Percentiles rank a stretch among this genome's conserved stretches.
Conservation (phyloP, 1,140 invertebrate species). For the Halesus radiatus region DNA sequence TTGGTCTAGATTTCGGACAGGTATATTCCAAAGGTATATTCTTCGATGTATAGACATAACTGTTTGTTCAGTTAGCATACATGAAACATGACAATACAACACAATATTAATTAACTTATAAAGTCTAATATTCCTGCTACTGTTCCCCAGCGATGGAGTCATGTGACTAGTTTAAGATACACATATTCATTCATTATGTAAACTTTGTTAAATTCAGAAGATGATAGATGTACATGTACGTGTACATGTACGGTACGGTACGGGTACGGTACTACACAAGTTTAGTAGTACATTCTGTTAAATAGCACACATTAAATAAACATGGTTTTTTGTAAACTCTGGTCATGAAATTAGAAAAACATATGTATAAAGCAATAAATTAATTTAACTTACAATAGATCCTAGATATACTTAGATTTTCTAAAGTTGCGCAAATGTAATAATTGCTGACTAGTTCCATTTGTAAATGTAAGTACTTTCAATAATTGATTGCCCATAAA, state of each 20-base stretch:
- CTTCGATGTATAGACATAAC: slow-evolving; percentile 56
- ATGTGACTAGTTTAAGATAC: slow-evolving; percentile 64
- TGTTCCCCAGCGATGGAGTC: slow-evolving; percentile 51
- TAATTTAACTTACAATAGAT: slow-evolving; percentile 57
- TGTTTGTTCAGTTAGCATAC: slow-evolving; percentile 56
- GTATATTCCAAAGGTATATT: slow-evolving; percentile 54
- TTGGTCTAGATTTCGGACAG: slow-evolving; percentile 58
- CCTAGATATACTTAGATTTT: slow-evolving; percentile 56
- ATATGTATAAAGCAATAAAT: slow-evolving; percentile 57
- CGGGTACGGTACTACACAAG: slow-evolving; percentile 24
- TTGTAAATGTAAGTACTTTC: slow-evolving; percentile 71
- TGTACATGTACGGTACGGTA: too few relatives aligned
- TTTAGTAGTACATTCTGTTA: slow-evolving; percentile 47
- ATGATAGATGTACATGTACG: too few relatives aligned
- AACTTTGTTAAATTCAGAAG: slow-evolving; percentile 5
- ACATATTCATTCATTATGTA: slow-evolving; percentile 56
- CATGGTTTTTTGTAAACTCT: slow-evolving; percentile 51
- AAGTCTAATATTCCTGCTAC: slow-evolving; percentile 47
- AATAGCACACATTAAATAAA: slow-evolving; percentile 56
- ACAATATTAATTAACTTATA: slow-evolving; percentile 56
- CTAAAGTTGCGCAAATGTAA: slow-evolving; percentile 70
- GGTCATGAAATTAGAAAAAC: slow-evolving; percentile 53
- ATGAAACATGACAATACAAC: slow-evolving; percentile 58
- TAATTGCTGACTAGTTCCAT: slow-evolving; percentile 69
- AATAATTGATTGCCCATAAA: slow-evolving; percentile 66